These are phyloP conservation scores for Mesorhabditis spiculigera DNA, from an alignment of 2,888 invertebrate species.

Conservation along the genomic window DNA sequence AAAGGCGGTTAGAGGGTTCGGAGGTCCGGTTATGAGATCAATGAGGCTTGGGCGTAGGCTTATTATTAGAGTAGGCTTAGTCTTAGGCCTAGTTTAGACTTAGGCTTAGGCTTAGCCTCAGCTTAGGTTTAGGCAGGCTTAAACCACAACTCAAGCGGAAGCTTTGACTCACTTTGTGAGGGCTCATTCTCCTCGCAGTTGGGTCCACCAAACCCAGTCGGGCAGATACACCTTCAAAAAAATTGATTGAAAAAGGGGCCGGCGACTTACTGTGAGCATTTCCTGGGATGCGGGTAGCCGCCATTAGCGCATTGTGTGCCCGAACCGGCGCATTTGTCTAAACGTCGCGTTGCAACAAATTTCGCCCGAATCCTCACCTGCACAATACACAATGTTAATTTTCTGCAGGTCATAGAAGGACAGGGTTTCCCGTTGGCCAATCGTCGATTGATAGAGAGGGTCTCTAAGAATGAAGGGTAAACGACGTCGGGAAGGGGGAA, in stretches of 20 bases:
- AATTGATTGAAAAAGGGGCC: neutral
- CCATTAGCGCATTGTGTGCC: constrained; percentile 46
- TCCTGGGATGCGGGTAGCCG: constrained; percentile 52
- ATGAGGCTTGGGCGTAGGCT: no score
- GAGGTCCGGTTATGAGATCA: no score
- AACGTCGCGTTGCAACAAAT: constrained; percentile 6
- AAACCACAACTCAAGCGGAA: no score
- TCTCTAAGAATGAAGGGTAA: constrained; percentile 21
- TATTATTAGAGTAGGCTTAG: no score
- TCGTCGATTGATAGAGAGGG: constrained; percentile 51
- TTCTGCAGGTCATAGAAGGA: constrained; percentile 52
- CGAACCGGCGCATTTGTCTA: constrained; percentile 27
- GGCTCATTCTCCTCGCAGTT: constrained; percentile 41
- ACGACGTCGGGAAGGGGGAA: no score
- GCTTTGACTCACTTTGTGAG: constrained; percentile 36
- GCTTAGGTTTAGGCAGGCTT: no score
- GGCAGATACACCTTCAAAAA: constrained; percentile 47
- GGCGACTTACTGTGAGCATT: constrained; percentile 22
- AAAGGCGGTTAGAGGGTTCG: constrained; percentile 7
- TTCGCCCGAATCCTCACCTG: constrained; percentile 29
- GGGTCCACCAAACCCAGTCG: constrained; percentile 48
- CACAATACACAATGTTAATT: constrained; percentile 55
- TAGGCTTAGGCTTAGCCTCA: no score
- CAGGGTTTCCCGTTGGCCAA: constrained; percentile 55
- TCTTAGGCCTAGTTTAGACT: no score